A percentile compares a stretch with the other conserved stretches of the same genome.
Evolutionary conservation across 2,113 vertebrate genomes (phyloP).

Genomic region (Odocoileus virginianus): DNA sequence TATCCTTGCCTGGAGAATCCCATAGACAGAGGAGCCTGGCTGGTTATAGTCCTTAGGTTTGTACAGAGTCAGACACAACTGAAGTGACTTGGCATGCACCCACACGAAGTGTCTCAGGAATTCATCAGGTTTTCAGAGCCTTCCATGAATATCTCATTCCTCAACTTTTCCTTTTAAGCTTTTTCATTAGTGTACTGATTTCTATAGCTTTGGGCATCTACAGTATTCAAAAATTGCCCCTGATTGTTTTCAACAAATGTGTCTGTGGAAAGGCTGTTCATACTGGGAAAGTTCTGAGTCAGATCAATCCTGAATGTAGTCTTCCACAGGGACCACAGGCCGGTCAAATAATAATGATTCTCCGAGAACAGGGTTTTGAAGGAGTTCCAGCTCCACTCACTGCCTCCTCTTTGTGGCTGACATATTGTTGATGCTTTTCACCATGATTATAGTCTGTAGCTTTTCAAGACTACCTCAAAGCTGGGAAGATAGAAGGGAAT

Average conservation of each 20-base stretch:
- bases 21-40: background rate
- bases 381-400: background rate
- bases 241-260: background rate
- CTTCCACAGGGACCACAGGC: background rate
- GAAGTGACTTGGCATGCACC: background rate
- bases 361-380: background rate
- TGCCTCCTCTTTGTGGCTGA: background rate
- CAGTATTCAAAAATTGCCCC: background rate
- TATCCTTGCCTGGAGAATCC: background rate
- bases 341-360: background rate
- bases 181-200: background rate
- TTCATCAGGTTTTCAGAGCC: background rate
- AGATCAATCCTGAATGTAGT: background rate
- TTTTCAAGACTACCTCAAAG: background rate
- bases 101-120: rapidly evolving
- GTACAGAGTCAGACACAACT: background rate
- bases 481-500: background rate
- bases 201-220: background rate
- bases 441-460: background rate
- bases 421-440: background rate
- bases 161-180: background rate
- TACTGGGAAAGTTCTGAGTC: background rate
- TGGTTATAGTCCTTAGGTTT: background rate
- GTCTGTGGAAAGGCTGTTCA: background rate
- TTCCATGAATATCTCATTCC: background rate